phyloP scores from a whole-genome alignment of 2,888 invertebrate species.

The Limnephilus auricula region DNA sequence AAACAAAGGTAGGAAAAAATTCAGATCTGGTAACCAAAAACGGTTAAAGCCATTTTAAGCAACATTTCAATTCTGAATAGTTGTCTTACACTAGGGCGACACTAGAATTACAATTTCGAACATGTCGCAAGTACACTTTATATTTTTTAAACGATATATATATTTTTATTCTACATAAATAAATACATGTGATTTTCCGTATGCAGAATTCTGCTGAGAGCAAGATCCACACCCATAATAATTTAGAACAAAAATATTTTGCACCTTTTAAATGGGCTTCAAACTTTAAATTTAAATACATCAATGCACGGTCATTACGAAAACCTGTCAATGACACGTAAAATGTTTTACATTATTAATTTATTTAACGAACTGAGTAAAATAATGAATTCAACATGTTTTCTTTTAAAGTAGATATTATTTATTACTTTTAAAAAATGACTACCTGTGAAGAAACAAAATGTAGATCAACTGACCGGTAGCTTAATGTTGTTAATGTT shows the following conservation, averaged over 20 bases:
- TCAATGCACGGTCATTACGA: conserved; percentile 20
- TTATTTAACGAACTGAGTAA: neutral
- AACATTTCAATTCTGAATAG: too few relatives aligned
- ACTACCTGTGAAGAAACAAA: neutral
- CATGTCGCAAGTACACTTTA: too few relatives aligned
- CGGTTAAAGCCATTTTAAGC: too few relatives aligned
- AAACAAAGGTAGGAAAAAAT: too few relatives aligned
- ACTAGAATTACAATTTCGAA: too few relatives aligned
- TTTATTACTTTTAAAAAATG: neutral
- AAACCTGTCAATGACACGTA: neutral
- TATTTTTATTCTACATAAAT: too few relatives aligned
- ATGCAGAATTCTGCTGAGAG: neutral
- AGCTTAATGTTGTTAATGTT: conserved; percentile 26
- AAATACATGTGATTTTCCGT: neutral
- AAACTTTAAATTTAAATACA: conserved; percentile 2
- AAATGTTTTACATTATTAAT: neutral
- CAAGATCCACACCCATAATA: neutral
- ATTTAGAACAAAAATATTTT: neutral
- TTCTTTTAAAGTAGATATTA: neutral
- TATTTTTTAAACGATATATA: too few relatives aligned
- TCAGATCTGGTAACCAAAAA: too few relatives aligned
- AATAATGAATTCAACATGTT: too few relatives aligned
- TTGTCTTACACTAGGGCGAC: too few relatives aligned
- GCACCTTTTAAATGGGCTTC: neutral
- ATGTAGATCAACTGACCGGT: neutral